Percentiles rank a stretch among this genome's conserved stretches.
These are phyloP conservation scores for Cerastis leucographa DNA, from an alignment of 2,888 invertebrate species.

Conservation along the genomic window DNA sequence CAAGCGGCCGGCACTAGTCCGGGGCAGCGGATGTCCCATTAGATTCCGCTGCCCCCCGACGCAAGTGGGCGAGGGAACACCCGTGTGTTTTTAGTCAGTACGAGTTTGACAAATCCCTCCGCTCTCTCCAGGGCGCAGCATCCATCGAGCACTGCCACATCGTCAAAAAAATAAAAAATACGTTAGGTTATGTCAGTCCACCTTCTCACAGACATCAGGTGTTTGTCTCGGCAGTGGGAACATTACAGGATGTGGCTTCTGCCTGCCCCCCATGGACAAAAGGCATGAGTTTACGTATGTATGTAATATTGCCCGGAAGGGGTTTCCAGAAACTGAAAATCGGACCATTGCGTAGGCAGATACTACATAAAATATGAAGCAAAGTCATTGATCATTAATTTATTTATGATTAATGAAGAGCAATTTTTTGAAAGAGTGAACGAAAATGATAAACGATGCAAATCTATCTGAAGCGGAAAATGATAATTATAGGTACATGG, in stretches of 20 bases:
- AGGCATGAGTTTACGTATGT: neutral
- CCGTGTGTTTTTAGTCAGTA: no score
- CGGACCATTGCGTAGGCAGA: conserved; percentile 15
- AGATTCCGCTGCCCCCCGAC: no score
- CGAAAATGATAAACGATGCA: conserved; percentile 32
- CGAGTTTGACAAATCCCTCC: no score
- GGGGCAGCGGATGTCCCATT: no score
- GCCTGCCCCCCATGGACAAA: neutral
- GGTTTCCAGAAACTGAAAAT: conserved; percentile 11
- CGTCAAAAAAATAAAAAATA: no score
- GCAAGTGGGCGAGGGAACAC: no score
- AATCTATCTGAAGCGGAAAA: conserved; percentile 28
- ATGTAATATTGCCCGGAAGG: neutral
- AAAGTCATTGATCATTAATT: conserved; percentile 39
- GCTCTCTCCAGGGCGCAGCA: no score
- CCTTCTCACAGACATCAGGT: neutral
- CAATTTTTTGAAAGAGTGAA: conserved; percentile 28
- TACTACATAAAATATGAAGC: conserved; percentile 22
- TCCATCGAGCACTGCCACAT: no score
- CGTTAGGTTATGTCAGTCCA: neutral
- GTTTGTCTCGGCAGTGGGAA: neutral
- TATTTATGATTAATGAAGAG: conserved; percentile 28
- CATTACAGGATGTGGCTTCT: neutral
- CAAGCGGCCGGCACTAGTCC: no score
- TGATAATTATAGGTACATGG: neutral